Evolutionary conservation across 2,797 vertebrate genomes (phyloP).

Genomic region (Oreochromis grahami): DNA sequence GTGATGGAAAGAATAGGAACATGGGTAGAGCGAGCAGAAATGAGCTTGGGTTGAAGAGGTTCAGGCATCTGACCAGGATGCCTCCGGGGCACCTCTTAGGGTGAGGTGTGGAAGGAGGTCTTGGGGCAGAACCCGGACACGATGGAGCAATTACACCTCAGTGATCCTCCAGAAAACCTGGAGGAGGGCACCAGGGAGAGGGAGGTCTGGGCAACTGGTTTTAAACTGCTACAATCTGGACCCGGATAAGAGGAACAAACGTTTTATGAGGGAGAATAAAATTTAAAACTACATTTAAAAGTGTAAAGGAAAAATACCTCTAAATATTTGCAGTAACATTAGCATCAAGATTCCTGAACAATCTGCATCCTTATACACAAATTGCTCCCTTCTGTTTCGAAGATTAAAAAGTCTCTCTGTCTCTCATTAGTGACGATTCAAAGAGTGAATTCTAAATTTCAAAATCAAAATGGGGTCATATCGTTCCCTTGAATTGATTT

Average conservation of each 20-base stretch:
- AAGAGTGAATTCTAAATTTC: not conserved
- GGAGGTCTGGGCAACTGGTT: not conserved
- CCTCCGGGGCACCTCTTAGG: not conserved
- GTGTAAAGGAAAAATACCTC: too few species aligned
- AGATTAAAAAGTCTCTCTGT: not conserved
- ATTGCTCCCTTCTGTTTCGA: not conserved
- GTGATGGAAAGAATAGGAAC: not conserved
- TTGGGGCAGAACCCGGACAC: too few species aligned
- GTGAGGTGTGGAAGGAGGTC: not conserved
- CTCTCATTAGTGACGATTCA: not conserved
- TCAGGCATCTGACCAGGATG: not conserved
- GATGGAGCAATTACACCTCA: not conserved
- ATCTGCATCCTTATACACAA: not conserved
- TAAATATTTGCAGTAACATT: not conserved
- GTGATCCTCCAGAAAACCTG: not conserved
- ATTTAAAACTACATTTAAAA: not conserved
- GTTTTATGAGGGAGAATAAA: not conserved
- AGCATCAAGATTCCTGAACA: not conserved
- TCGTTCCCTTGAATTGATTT: not conserved
- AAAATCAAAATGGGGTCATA: not conserved
- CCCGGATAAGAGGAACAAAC: not conserved
- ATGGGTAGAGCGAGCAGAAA: not conserved
- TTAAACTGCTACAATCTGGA: not conserved
- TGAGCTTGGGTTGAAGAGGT: not conserved
- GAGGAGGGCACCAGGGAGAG: not conserved